These are phyloP conservation scores for Lophius piscatorius DNA, from an alignment of 2,113 vertebrate genomes.

Conservation along the genomic window DNA sequence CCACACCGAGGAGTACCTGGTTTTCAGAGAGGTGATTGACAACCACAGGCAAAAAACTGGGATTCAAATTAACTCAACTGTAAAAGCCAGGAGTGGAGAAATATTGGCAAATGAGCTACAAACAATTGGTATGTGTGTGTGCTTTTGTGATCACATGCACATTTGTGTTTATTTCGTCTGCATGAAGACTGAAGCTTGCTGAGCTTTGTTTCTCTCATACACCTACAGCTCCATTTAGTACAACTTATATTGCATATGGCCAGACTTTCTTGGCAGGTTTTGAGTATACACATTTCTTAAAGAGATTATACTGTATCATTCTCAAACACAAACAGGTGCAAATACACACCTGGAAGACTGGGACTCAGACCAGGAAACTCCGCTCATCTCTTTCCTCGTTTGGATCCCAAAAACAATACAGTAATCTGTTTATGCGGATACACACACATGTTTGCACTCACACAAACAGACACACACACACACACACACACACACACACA, in stretches of 20 bases:
- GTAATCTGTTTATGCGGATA: conserved; percentile 37
- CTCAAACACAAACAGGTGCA: conserved; percentile 25
- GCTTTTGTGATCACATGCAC: no score
- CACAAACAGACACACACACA: conserved; percentile 9
- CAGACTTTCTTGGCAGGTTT: conserved; percentile 38
- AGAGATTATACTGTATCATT: conserved; percentile 55
- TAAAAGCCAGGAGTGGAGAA: conserved; percentile 23
- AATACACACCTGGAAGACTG: conserved; percentile 6
- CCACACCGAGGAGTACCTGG: conserved; percentile 36
- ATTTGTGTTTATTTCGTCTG: background rate
- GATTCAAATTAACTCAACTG: conserved; percentile 40
- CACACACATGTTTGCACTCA: background rate
- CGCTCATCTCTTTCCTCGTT: conserved; percentile 23
- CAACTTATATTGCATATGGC: conserved; percentile 20
- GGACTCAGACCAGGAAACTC: conserved; percentile 35
- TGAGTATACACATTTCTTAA: conserved; percentile 44
- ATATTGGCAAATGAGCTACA: conserved; percentile 27
- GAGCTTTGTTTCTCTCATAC: no score
- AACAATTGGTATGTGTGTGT: conserved; percentile 50
- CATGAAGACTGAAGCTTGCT: conserved; percentile 3
- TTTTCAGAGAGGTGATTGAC: conserved; percentile 31
- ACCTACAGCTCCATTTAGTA: conserved; percentile 34
- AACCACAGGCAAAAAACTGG: conserved; percentile 29
- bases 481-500: conserved; percentile 6
- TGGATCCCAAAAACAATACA: conserved; percentile 31